Conservation (phyloP, 2,113 vertebrate genomes). For the Montifringilla adamsi region DNA sequence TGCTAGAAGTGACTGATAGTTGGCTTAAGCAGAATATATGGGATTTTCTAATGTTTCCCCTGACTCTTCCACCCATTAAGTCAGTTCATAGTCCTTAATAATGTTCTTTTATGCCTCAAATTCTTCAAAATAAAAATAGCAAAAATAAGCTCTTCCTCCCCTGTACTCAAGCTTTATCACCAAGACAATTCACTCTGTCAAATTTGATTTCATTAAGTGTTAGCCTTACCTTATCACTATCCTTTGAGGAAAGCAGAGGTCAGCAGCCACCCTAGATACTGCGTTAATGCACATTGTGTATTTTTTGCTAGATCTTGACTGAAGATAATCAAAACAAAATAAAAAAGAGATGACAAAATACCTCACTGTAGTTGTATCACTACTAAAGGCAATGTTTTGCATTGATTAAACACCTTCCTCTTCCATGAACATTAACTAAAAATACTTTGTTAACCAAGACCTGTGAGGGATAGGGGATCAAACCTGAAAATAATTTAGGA, state of each 20-base stretch:
- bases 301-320: neutral
- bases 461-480: neutral
- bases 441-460: neutral
- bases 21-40: neutral
- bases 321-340: neutral
- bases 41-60: neutral
- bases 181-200: neutral
- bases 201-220: neutral
- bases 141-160: neutral
- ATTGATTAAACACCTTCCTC: neutral
- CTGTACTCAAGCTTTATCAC: neutral
- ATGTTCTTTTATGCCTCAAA: neutral
- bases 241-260: neutral
- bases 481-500: neutral
- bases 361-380: neutral
- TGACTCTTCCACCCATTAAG: neutral
- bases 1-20: neutral
- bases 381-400: neutral
- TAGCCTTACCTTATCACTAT: neutral
- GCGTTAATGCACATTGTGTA: neutral
- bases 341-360: neutral
- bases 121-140: neutral
- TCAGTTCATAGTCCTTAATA: neutral
- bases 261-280: neutral
- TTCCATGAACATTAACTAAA: neutral